phyloP scores from a whole-genome alignment of 2,888 invertebrate species.

The Chrysodeixis includens region DNA sequence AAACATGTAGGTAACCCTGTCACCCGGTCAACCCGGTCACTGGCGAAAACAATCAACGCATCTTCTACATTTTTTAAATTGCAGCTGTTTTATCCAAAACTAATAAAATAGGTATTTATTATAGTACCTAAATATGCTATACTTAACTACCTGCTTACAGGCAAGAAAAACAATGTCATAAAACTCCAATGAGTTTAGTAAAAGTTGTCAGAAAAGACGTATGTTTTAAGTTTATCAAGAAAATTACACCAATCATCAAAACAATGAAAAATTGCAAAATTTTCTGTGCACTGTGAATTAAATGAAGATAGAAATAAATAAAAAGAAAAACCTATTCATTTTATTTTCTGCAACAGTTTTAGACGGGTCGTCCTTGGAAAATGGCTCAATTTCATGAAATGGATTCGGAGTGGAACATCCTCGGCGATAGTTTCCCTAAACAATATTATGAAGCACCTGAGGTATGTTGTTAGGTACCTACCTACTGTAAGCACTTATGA shows the following conservation, averaged over 20 bases:
- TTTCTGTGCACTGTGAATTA: slow-evolving; percentile 25
- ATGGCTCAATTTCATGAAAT: slow-evolving; percentile 52
- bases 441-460: slow-evolving; percentile 30
- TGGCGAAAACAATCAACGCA: too few relatives aligned
- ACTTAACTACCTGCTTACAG: not conserved
- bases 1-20: too few relatives aligned
- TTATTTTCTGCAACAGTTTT: slow-evolving; percentile 55
- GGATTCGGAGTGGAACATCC: slow-evolving; percentile 48
- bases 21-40: too few relatives aligned
- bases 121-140: not conserved
- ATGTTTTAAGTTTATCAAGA: slow-evolving; percentile 7
- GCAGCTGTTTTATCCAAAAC: too few relatives aligned
- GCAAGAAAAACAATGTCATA: slow-evolving; percentile 6
- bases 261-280: slow-evolving; percentile 26
- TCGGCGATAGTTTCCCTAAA: slow-evolving; percentile 59
- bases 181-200: slow-evolving; percentile 8
- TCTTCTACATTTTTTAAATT: too few relatives aligned
- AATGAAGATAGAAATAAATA: slow-evolving; percentile 37
- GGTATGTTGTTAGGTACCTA: slow-evolving; percentile 38
- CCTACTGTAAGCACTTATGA: not conserved
- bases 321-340: slow-evolving; percentile 38
- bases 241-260: slow-evolving; percentile 16
- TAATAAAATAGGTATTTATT: not conserved
- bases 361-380: slow-evolving; percentile 33
- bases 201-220: slow-evolving; percentile 11